These are phyloP conservation scores for Catalaphyllia jardinei DNA, from an alignment of 64 coral and sea anemone genomes.

Conservation along the genomic window DNA sequence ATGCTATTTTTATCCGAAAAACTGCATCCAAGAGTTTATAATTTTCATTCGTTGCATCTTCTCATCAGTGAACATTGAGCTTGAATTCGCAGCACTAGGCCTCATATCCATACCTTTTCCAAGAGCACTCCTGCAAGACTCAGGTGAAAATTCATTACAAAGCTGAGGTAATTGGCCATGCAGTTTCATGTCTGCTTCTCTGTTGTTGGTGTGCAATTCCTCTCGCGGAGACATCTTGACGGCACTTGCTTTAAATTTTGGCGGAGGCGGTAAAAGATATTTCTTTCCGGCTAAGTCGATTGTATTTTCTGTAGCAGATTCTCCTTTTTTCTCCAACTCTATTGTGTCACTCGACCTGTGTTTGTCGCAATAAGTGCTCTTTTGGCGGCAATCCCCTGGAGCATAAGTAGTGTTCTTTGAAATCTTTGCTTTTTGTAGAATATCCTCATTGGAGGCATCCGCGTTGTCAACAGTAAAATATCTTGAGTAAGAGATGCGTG, in stretches of 20 bases:
- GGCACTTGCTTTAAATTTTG: not conserved
- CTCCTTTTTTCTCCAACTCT: not conserved
- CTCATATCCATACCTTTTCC: not conserved
- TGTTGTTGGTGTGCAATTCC: not conserved
- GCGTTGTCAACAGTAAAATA: conserved; percentile 9
- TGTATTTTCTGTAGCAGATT: too few relatives aligned
- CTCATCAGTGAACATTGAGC: not conserved
- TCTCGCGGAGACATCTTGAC: not conserved
- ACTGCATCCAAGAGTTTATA: conserved; percentile 65
- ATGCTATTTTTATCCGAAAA: conserved; percentile 39
- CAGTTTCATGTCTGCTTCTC: not conserved
- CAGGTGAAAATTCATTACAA: not conserved
- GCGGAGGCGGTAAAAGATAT: conserved; percentile 3
- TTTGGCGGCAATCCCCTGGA: not conserved
- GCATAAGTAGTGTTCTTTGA: not conserved
- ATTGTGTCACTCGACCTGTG: not conserved
- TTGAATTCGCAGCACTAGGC: not conserved
- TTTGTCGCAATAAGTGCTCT: not conserved
- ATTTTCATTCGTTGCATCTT: conserved; percentile 32
- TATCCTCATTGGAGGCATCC: not conserved
- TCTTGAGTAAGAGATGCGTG: conserved; percentile 18
- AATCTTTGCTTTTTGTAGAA: not conserved
- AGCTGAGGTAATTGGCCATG: not conserved
- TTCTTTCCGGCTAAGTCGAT: not conserved
- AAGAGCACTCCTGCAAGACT: not conserved